A percentile compares a stretch with the other conserved stretches of the same genome.
phyloP scores from a whole-genome alignment of 2,113 vertebrate species.

The Euleptes europaea region DNA sequence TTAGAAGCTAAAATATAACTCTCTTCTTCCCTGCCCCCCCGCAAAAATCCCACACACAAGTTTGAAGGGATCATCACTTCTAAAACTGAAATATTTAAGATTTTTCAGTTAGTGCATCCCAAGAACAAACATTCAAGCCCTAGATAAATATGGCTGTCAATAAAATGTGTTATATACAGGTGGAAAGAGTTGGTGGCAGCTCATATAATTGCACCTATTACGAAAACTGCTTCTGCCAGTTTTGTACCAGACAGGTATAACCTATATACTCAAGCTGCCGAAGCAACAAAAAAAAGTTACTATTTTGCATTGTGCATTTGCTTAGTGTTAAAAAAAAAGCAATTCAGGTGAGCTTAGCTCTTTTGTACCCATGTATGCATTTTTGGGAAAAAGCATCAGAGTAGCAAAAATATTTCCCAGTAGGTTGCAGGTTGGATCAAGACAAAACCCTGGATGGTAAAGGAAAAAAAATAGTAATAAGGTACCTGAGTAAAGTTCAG shows the following conservation, averaged over 20 bases:
- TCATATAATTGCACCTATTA: neutral
- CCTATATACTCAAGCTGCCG: neutral
- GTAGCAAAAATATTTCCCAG: neutral
- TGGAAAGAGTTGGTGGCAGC: slow-evolving; percentile 5
- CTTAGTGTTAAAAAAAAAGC: neutral
- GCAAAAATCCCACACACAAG: neutral
- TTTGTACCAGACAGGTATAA: slow-evolving; percentile 26
- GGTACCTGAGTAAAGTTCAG: neutral
- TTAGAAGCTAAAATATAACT: slow-evolving; percentile 45
- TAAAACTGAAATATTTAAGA: slow-evolving; percentile 40
- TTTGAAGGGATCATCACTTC: slow-evolving; percentile 10
- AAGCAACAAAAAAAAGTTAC: neutral
- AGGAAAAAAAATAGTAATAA: neutral
- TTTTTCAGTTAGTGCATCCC: slow-evolving; percentile 15
- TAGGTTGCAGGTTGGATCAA: slow-evolving; percentile 3
- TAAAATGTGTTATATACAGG: neutral
- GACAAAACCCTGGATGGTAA: neutral
- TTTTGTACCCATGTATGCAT: neutral
- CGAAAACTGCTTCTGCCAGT: slow-evolving; percentile 20
- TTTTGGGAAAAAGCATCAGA: neutral
- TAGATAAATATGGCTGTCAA: fast-evolving
- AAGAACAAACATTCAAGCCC: slow-evolving; percentile 26
- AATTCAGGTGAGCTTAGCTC: neutral
- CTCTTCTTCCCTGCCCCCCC: neutral
- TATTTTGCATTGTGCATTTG: neutral